Evolutionary conservation across 2,113 vertebrate genomes (phyloP).

Genomic region (Ascaphus truei): DNA sequence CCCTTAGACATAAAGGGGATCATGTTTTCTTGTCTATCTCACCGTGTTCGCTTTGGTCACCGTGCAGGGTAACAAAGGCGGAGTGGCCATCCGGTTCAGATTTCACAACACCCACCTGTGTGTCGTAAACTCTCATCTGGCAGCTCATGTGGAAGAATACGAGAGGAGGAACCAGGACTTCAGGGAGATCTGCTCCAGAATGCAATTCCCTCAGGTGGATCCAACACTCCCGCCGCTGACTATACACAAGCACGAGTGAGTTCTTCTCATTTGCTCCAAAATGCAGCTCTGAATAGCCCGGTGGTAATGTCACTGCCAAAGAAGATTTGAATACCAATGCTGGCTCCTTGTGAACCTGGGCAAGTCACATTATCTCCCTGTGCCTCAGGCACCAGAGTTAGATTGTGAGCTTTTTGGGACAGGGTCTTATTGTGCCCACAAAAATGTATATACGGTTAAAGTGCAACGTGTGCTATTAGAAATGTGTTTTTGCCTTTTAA

Average conservation of each 20-base stretch:
- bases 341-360: too few species aligned
- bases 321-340: too few species aligned
- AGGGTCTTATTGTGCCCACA: too few species aligned
- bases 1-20: not conserved
- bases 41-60: constrained; percentile 15
- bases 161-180: constrained; percentile 94
- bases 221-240: constrained; percentile 66
- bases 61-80: constrained; percentile 92
- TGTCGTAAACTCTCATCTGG: constrained; percentile 89
- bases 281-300: too few species aligned
- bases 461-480: too few species aligned
- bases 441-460: too few species aligned
- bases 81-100: constrained; percentile 85
- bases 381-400: too few species aligned
- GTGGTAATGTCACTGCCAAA: too few species aligned
- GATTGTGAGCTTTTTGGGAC: too few species aligned
- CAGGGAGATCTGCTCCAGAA: constrained; percentile 87
- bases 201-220: constrained; percentile 77
- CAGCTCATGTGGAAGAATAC: constrained; percentile 85
- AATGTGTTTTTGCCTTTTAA: too few species aligned
- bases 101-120: constrained; percentile 91
- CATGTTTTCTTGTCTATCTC: too few species aligned
- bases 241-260: constrained; percentile 87
- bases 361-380: too few species aligned
- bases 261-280: not conserved